Conservation (phyloP, 2,888 invertebrate species). For the Sphinx pinastri region DNA sequence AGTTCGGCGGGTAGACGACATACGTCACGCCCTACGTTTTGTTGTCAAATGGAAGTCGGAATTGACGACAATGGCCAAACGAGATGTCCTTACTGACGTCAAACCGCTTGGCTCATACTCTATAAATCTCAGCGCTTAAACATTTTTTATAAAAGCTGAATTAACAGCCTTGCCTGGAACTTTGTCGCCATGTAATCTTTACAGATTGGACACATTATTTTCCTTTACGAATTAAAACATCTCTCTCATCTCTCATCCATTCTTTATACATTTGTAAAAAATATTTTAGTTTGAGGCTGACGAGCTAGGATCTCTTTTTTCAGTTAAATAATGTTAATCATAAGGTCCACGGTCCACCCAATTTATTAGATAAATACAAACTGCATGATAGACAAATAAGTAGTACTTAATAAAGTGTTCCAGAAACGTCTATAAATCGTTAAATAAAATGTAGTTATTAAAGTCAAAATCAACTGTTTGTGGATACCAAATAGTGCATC, state of each 20-base stretch:
- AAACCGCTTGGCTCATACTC: constrained; percentile 11
- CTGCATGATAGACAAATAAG: too few species aligned
- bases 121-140: constrained; percentile 14
- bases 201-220: not conserved
- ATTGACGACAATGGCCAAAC: constrained; percentile 19
- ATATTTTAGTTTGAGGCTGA: too few species aligned
- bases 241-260: not conserved
- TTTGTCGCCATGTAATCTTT: constrained; percentile 21
- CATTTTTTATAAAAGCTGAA: constrained; percentile 17
- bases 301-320: too few species aligned
- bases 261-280: too few species aligned
- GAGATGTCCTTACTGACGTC: constrained; percentile 20
- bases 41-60: constrained; percentile 6
- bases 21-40: constrained; percentile 19
- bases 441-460: too few species aligned
- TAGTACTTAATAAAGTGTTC: too few species aligned
- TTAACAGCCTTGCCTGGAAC: not conserved
- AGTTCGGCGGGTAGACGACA: not conserved
- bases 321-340: too few species aligned
- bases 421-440: too few species aligned
- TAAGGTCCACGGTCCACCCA: too few species aligned
- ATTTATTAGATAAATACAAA: too few species aligned
- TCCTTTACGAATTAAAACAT: constrained; percentile 16
- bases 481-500: too few species aligned
- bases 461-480: too few species aligned